Percentiles rank a stretch among this genome's conserved stretches.
Evolutionary conservation across 2,888 invertebrate species (phyloP).

Genomic region (Andrena marginata): DNA sequence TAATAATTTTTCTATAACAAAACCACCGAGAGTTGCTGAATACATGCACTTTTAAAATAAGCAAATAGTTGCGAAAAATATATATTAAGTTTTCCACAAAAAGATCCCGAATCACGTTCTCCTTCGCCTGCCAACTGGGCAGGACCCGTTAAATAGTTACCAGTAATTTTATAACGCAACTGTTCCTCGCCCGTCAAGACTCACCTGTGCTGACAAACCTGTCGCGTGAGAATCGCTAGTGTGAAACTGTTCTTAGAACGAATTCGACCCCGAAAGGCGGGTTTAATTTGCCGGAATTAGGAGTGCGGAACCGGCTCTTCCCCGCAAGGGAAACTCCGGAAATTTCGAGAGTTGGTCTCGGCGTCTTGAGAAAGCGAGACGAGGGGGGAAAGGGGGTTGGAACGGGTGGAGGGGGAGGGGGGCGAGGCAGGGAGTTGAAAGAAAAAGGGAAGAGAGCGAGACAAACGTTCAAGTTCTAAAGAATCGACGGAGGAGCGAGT

Average conservation of each 20-base stretch:
- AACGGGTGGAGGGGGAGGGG: constrained; percentile 33
- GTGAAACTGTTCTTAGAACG: constrained; percentile 56
- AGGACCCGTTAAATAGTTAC: too few relatives aligned
- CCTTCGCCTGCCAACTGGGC: too few relatives aligned
- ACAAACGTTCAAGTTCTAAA: constrained; percentile 68
- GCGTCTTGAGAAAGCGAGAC: constrained; percentile 50
- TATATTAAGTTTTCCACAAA: too few relatives aligned
- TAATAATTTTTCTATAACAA: too few relatives aligned
- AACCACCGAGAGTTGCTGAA: too few relatives aligned
- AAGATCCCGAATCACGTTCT: too few relatives aligned
- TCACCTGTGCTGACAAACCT: too few relatives aligned
- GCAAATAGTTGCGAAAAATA: too few relatives aligned
- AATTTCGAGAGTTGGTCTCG: constrained; percentile 70
- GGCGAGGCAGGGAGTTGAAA: constrained; percentile 21
- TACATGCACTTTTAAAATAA: too few relatives aligned
- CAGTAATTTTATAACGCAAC: too few relatives aligned
- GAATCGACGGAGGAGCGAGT: constrained; percentile 59
- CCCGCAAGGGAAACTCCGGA: constrained; percentile 66
- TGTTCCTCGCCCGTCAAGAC: too few relatives aligned
- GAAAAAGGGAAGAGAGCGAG: constrained; percentile 49
- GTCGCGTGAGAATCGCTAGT: too few relatives aligned
- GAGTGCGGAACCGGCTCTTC: constrained; percentile 69
- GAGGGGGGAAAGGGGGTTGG: constrained; percentile 37
- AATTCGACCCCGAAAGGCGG: constrained; percentile 61
- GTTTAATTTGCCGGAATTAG: constrained; percentile 77